Conservation (phyloP, 1,140 invertebrate species). For the Tetraneura akinire region DNA sequence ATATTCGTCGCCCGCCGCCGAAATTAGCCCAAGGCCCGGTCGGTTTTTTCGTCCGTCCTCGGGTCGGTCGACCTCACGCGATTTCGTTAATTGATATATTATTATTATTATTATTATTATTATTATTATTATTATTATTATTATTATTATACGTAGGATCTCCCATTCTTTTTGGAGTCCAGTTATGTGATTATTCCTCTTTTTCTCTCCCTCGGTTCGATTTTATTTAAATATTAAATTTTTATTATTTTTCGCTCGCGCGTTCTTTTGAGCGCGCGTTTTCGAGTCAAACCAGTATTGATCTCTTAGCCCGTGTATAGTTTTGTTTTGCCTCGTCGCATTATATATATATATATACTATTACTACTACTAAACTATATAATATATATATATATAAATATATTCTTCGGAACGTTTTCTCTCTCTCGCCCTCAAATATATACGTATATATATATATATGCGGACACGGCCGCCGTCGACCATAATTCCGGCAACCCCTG, state of each 20-base stretch:
- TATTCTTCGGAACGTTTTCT: slow-evolving; percentile 24
- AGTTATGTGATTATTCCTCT: too few relatives aligned
- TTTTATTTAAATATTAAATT: not conserved
- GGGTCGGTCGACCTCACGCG: not conserved
- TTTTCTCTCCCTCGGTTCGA: not conserved
- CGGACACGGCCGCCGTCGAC: slow-evolving; percentile 16
- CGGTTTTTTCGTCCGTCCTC: slow-evolving; percentile 4
- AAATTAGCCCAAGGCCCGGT: slow-evolving; percentile 42
- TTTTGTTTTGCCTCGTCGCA: slow-evolving; percentile 7
- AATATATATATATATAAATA: not conserved
- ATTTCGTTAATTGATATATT: slow-evolving; percentile 29
- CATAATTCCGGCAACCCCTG: slow-evolving; percentile 50
- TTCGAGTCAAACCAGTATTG: slow-evolving; percentile 49
- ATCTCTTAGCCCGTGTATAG: slow-evolving; percentile 40
- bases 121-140: too few relatives aligned
- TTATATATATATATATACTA: not conserved
- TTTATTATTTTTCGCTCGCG: slow-evolving; percentile 22
- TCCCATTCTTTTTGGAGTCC: too few relatives aligned
- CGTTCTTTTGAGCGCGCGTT: not conserved
- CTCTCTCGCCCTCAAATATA: not conserved
- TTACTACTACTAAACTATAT: not conserved
- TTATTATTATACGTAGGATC: too few relatives aligned
- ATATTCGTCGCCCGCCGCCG: slow-evolving; percentile 23
- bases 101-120: too few relatives aligned
- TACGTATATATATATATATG: too few relatives aligned